A percentile compares a stretch with the other conserved stretches of the same genome.
These are phyloP conservation scores for Homalodisca vitripennis DNA, from an alignment of 1,140 invertebrate species.

Conservation along the genomic window DNA sequence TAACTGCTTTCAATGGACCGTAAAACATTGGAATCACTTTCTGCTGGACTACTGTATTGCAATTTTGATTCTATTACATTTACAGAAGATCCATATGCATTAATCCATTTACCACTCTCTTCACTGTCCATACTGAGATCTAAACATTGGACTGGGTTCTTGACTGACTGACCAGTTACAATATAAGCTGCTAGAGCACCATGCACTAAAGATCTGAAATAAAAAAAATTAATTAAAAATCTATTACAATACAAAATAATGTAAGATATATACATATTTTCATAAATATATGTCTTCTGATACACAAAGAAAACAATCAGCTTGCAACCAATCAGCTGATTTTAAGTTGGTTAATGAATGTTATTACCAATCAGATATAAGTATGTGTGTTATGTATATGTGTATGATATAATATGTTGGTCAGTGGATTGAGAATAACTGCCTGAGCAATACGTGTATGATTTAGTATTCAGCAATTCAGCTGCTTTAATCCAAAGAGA, in stretches of 20 bases:
- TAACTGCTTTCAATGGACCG: not conserved
- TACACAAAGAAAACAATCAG: too few relatives aligned
- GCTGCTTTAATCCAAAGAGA: too few relatives aligned
- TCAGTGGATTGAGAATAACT: too few relatives aligned
- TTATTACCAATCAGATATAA: too few relatives aligned
- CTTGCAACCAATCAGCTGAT: too few relatives aligned
- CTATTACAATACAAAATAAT: not conserved
- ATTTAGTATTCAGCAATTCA: too few relatives aligned
- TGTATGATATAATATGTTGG: too few relatives aligned
- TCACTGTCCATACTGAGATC: conserved; percentile 6
- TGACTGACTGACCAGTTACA: conserved; percentile 33
- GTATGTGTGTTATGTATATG: too few relatives aligned
- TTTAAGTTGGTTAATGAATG: too few relatives aligned
- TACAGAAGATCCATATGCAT: not conserved
- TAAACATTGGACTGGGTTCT: conserved; percentile 35
- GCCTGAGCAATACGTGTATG: too few relatives aligned
- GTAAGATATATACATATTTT: too few relatives aligned
- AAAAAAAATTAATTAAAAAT: not conserved
- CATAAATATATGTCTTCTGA: too few relatives aligned
- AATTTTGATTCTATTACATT: not conserved
- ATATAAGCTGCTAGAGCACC: conserved; percentile 36
- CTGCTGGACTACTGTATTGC: not conserved
- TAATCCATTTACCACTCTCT: not conserved
- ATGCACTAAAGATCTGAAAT: not conserved
- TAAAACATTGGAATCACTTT: not conserved